These are phyloP conservation scores for Cataglyphis hispanica DNA, from an alignment of 1,140 invertebrate genomes.

Conservation along the genomic window DNA sequence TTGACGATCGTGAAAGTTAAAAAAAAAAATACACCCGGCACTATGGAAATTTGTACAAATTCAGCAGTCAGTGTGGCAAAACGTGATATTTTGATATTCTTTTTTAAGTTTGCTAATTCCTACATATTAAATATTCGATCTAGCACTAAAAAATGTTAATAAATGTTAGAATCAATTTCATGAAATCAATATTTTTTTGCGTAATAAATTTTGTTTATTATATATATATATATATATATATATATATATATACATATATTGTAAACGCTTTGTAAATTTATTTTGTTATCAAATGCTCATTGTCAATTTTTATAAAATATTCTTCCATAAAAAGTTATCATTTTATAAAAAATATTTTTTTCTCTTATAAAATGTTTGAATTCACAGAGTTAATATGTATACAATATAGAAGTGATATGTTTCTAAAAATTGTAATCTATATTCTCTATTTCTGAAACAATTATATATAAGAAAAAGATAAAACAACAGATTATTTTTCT, in stretches of 20 bases:
- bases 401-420: neutral
- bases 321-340: no score
- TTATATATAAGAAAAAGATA: neutral
- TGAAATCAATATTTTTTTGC: no score
- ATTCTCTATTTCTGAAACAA: neutral
- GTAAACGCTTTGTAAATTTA: no score
- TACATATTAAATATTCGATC: neutral
- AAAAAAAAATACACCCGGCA: neutral
- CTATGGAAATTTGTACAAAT: conserved; percentile 2
- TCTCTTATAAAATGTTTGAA: neutral
- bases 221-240: neutral
- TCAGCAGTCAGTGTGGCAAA: neutral
- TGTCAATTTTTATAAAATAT: no score
- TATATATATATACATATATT: neutral
- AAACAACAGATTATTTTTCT: neutral
- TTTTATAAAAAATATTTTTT: neutral
- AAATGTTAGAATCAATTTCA: no score
- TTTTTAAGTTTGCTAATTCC: neutral
- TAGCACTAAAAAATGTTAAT: no score
- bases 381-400: neutral
- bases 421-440: neutral
- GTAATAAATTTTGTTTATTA: neutral
- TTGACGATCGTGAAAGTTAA: neutral
- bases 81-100: neutral
- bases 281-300: no score